Evolutionary conservation across 2,113 vertebrate species (phyloP).

Genomic region (Struthidea cinerea): DNA sequence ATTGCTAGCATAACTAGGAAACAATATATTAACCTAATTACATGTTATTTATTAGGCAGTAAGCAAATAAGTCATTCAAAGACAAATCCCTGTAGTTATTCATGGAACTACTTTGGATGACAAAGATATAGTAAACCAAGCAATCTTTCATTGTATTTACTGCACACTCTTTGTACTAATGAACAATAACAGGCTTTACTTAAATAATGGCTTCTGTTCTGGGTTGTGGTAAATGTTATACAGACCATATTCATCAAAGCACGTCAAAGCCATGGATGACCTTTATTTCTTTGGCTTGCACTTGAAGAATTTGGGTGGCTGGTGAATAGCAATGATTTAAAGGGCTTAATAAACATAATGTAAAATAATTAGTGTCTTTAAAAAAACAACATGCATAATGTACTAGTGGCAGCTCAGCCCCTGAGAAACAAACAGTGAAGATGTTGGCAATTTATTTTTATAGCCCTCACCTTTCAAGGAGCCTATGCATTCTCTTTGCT

Average conservation of each 20-base stretch:
- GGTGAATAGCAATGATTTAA: conserved; percentile 36
- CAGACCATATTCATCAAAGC: conserved; percentile 65
- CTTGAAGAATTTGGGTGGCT: conserved; percentile 30
- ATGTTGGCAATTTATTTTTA: conserved; percentile 22
- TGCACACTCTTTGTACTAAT: conserved; percentile 76
- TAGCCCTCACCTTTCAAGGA: neutral
- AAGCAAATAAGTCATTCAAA: conserved; percentile 77
- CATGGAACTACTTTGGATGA: conserved; percentile 72
- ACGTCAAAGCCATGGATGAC: conserved; percentile 12
- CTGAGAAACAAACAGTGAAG: conserved; percentile 11
- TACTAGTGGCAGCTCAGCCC: neutral
- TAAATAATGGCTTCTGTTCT: conserved; percentile 68
- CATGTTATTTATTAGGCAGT: conserved; percentile 76
- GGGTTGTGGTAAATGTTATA: conserved; percentile 56
- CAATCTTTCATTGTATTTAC: conserved; percentile 78
- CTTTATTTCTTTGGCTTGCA: conserved; percentile 59
- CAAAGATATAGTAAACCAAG: conserved; percentile 76
- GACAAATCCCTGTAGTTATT: conserved; percentile 77
- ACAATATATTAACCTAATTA: conserved; percentile 80
- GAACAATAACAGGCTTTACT: conserved; percentile 75
- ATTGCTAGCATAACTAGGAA: conserved; percentile 66
- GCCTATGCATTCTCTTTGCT: neutral
- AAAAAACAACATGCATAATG: conserved; percentile 2
- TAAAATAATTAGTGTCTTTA: conserved; percentile 46
- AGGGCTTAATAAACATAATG: conserved; percentile 54